Conservation (phyloP, 2,113 vertebrate genomes). For the Phalacrocorax aristotelis region DNA sequence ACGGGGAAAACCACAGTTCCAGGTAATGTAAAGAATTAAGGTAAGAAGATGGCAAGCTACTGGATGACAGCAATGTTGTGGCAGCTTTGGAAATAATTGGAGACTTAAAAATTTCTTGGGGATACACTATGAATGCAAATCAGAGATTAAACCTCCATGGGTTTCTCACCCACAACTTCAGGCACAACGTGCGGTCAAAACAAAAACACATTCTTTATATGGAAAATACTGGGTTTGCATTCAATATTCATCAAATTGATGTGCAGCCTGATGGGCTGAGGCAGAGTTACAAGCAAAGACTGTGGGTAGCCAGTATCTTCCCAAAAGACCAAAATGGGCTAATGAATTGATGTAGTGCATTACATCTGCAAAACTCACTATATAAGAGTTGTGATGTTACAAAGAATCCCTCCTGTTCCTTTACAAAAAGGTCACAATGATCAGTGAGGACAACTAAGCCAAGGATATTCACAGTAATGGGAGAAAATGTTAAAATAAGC, state of each 20-base stretch:
- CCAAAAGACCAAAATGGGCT: background rate
- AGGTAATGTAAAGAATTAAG: conserved; percentile 1
- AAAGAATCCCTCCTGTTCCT: background rate
- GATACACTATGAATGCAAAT: background rate
- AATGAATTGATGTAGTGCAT: background rate
- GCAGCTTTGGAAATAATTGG: background rate
- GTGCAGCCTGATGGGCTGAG: background rate
- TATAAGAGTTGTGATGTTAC: background rate
- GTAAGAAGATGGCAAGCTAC: background rate
- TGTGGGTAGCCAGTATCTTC: background rate
- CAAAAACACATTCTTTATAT: background rate
- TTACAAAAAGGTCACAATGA: background rate
- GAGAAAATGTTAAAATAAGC: background rate
- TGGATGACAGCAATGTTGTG: background rate
- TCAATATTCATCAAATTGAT: background rate
- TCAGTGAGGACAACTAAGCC: background rate
- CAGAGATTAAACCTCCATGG: background rate
- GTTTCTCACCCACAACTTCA: background rate
- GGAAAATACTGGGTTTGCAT: background rate
- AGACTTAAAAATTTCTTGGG: background rate
- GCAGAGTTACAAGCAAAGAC: background rate
- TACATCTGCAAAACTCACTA: background rate
- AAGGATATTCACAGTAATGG: background rate
- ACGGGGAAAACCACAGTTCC: background rate
- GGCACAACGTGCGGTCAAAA: background rate